Conservation (phyloP, 2,797 vertebrate genomes). For the Parotocinclus haroldoi region DNA sequence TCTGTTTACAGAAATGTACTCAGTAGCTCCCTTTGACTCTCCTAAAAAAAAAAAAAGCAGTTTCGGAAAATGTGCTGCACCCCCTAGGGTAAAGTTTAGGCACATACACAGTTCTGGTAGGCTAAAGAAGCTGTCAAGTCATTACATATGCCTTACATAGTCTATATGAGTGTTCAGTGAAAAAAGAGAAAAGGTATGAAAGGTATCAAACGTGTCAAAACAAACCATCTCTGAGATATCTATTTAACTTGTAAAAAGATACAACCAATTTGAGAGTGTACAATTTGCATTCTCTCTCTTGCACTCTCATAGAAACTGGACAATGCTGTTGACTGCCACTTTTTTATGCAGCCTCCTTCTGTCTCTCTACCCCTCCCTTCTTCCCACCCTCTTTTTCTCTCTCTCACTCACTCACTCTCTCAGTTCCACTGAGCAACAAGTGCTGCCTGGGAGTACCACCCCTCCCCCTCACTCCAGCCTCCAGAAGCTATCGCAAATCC, state of each 20-base stretch:
- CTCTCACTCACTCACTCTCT: constrained; percentile 24
- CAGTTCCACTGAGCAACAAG: constrained; percentile 56
- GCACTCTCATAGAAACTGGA: constrained; percentile 39
- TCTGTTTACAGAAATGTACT: constrained; percentile 34
- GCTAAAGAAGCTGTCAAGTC: neutral
- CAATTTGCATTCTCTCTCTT: constrained; percentile 31
- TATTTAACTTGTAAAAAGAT: constrained; percentile 28
- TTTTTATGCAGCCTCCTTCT: constrained; percentile 44
- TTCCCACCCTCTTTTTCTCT: constrained; percentile 13
- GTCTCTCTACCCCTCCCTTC: constrained; percentile 41
- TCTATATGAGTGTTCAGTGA: neutral
- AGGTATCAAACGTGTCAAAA: neutral
- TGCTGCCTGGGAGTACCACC: constrained; percentile 53
- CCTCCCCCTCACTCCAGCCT: constrained; percentile 59
- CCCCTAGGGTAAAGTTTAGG: constrained; percentile 15
- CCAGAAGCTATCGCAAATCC: constrained; percentile 72
- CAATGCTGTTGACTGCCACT: constrained; percentile 45
- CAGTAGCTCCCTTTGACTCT: constrained; percentile 1
- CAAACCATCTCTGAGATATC: neutral
- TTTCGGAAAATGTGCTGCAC: constrained; percentile 19
- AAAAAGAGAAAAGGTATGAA: neutral
- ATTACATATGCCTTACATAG: too few species aligned
- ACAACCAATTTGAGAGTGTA: constrained; percentile 7
- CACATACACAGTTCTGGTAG: constrained; percentile 9
- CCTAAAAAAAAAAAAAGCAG: constrained; percentile 1